phyloP scores from a whole-genome alignment of 2,113 vertebrate species.

The Pseudopipra pipra region DNA sequence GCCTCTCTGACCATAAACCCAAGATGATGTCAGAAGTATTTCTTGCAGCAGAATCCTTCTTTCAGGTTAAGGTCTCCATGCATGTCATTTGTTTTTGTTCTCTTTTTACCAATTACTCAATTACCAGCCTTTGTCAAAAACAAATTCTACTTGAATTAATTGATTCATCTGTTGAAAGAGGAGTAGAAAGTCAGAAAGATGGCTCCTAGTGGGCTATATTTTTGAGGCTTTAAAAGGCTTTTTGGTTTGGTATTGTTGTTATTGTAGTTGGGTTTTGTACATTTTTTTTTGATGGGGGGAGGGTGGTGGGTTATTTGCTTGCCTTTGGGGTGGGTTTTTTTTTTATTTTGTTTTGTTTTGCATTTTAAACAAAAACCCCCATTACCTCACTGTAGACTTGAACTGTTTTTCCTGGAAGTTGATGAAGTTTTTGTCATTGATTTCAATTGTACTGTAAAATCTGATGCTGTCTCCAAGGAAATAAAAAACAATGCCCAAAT shows the following conservation, averaged over 20 bases:
- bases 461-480: constrained; percentile 47
- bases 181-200: not conserved
- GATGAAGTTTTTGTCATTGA: not conserved
- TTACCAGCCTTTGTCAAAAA: not conserved
- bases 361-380: not conserved
- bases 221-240: not conserved
- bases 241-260: not conserved
- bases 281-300: not conserved
- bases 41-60: not conserved
- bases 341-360: not conserved
- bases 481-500: constrained; percentile 19
- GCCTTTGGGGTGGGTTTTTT: not conserved
- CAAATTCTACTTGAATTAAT: not conserved
- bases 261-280: not conserved
- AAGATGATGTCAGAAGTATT: not conserved
- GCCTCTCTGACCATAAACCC: fast-evolving
- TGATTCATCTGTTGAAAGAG: not conserved
- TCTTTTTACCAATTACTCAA: not conserved
- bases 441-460: not conserved
- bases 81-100: not conserved
- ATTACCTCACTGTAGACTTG: not conserved
- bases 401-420: constrained; percentile 32
- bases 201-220: not conserved
- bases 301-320: not conserved
- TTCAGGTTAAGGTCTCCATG: not conserved